phyloP scores from a whole-genome alignment of 2,113 vertebrate species.

The Megaptera novaeangliae region DNA sequence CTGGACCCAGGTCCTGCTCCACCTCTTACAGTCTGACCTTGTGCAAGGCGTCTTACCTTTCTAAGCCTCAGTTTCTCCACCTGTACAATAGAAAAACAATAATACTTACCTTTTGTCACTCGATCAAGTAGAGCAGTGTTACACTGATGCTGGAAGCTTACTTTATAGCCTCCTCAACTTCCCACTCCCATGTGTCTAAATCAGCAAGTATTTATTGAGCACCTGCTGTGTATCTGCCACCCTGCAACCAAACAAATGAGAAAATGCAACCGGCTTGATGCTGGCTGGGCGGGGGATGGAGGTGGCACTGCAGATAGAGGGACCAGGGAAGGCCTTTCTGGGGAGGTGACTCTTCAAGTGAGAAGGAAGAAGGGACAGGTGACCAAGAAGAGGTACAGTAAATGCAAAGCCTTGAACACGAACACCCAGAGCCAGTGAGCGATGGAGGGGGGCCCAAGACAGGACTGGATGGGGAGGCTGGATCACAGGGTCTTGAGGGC shows the following conservation, averaged over 20 bases:
- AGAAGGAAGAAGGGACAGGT: neutral
- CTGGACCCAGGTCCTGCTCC: neutral
- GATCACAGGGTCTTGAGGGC: neutral
- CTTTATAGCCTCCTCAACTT: neutral
- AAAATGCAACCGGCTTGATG: neutral
- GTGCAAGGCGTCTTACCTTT: neutral
- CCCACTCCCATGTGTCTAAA: neutral
- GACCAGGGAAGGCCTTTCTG: neutral
- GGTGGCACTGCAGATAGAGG: too few species aligned
- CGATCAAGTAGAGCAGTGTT: neutral
- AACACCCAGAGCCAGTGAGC: neutral
- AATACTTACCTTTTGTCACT: neutral
- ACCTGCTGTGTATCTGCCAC: neutral
- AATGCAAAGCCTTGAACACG: neutral
- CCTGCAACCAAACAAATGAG: neutral
- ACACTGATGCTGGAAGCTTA: neutral
- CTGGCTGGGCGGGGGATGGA: accelerated
- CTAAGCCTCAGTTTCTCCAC: neutral
- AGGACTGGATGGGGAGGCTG: neutral
- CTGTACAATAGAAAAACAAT: neutral
- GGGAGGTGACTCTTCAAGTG: neutral
- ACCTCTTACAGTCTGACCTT: neutral
- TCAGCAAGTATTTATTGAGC: neutral
- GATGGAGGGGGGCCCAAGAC: accelerated
- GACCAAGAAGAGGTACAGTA: neutral